These are phyloP conservation scores for Lampris incognitus DNA, from an alignment of 2,113 vertebrate genomes.

Conservation along the genomic window DNA sequence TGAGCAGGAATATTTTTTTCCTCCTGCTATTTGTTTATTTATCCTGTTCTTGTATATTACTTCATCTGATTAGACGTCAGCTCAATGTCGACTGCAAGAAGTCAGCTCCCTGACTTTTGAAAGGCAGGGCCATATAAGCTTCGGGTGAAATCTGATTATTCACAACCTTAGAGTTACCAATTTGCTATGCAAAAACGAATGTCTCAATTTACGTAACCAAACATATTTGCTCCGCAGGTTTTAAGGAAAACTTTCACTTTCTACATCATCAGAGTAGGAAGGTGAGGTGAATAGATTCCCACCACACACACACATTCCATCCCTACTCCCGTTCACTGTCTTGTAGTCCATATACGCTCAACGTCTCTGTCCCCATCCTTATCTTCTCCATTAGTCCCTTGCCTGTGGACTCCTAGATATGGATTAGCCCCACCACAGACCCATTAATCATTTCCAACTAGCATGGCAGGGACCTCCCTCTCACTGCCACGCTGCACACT, in stretches of 20 bases:
- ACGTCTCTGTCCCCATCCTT: conserved; percentile 1
- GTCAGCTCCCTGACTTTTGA: too few species aligned
- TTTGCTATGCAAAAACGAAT: too few species aligned
- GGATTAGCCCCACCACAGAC: conserved; percentile 4
- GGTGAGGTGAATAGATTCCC: neutral
- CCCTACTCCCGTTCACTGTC: neutral
- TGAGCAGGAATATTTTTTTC: too few species aligned
- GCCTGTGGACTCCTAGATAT: conserved; percentile 15
- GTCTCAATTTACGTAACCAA: neutral
- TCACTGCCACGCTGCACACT: neutral
- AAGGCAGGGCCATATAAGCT: too few species aligned
- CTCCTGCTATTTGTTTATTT: too few species aligned
- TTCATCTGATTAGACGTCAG: too few species aligned
- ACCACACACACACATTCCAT: neutral
- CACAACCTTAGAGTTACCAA: too few species aligned
- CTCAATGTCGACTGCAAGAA: too few species aligned
- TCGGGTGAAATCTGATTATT: too few species aligned
- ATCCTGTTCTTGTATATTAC: too few species aligned
- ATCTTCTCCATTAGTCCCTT: conserved; percentile 42
- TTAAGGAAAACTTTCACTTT: neutral
- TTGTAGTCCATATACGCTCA: neutral
- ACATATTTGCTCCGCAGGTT: neutral
- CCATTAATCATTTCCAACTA: conserved; percentile 22
- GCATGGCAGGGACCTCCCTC: neutral
- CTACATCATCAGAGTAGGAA: neutral